Percentiles rank a stretch among this genome's conserved stretches.
Evolutionary conservation across 2,888 invertebrate species (phyloP).

Genomic region (Cataglyphis livida): DNA sequence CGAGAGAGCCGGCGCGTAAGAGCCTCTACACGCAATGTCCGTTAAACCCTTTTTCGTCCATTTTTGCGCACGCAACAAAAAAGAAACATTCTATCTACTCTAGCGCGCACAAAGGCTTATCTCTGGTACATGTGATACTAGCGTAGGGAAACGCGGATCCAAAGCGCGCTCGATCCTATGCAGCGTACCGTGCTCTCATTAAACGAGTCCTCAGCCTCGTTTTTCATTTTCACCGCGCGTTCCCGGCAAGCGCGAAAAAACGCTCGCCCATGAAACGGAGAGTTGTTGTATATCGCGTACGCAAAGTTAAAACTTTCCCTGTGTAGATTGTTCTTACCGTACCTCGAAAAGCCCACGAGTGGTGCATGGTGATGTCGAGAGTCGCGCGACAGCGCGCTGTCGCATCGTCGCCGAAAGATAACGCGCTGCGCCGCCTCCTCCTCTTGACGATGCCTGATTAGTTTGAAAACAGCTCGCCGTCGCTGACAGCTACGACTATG

Average conservation of each 20-base stretch:
- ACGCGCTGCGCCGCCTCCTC: constrained; percentile 55
- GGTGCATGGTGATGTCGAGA: neutral
- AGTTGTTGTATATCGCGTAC: neutral
- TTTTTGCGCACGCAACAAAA: constrained; percentile 47
- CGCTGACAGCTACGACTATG: constrained; percentile 32
- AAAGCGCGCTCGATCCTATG: constrained; percentile 12
- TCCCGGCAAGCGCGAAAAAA: constrained; percentile 16
- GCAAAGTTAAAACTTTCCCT: neutral
- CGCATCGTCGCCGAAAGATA: constrained; percentile 56
- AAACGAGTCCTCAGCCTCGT: constrained; percentile 21
- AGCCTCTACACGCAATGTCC: constrained; percentile 24
- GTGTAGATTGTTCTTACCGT: constrained; percentile 20
- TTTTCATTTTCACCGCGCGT: constrained; percentile 23
- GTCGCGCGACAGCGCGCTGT: constrained; percentile 6
- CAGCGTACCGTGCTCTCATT: constrained; percentile 55
- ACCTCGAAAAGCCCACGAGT: constrained; percentile 33
- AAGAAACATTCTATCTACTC: constrained; percentile 27
- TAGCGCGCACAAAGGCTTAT: constrained; percentile 38
- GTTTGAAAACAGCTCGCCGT: constrained; percentile 68
- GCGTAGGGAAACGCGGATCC: neutral
- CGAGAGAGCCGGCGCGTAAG: constrained; percentile 37
- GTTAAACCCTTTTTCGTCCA: constrained; percentile 36
- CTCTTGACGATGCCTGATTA: constrained; percentile 73
- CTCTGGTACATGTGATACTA: constrained; percentile 36
- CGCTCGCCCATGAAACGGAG: neutral